phyloP scores from a whole-genome alignment of 2,888 invertebrate genomes.

The Amphipoea lucens region DNA sequence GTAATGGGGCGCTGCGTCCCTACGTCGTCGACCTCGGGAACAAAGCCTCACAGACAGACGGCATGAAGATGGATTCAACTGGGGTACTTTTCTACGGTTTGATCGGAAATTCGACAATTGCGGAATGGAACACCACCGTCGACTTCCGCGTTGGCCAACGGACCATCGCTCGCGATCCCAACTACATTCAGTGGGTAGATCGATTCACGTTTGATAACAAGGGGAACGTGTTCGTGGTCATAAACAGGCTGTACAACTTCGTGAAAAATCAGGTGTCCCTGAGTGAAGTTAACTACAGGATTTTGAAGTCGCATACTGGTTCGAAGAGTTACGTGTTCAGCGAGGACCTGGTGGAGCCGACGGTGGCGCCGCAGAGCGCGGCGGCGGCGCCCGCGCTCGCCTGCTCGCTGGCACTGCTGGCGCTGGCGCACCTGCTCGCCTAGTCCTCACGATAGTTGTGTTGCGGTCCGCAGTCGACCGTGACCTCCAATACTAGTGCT shows the following conservation, averaged over 20 bases:
- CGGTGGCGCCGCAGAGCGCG: constrained; percentile 70
- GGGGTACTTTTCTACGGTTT: constrained; percentile 93
- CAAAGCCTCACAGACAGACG: constrained; percentile 93
- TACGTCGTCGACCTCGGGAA: constrained; percentile 91
- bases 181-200: constrained; percentile 93
- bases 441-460: constrained; percentile 73
- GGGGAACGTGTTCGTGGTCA: constrained; percentile 92
- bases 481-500: constrained; percentile 76
- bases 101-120: constrained; percentile 92
- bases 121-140: constrained; percentile 92
- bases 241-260: constrained; percentile 93
- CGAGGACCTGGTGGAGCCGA: constrained; percentile 75
- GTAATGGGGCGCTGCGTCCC: constrained; percentile 80
- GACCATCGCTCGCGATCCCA: constrained; percentile 92
- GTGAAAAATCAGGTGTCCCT: constrained; percentile 91
- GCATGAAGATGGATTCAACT: constrained; percentile 93
- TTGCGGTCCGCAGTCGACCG: constrained; percentile 67
- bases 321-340: constrained; percentile 92
- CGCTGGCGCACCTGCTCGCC: constrained; percentile 83
- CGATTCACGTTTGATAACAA: constrained; percentile 92
- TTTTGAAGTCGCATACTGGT: constrained; percentile 91
- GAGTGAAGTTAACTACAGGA: constrained; percentile 92
- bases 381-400: constrained; percentile 77
- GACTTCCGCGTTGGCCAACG: constrained; percentile 91
- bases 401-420: constrained; percentile 78